Evolutionary conservation across 2,113 vertebrate genomes (phyloP), one percentile per base, ranked within the genome.

Genomic region (Rhea americana): DNA sequence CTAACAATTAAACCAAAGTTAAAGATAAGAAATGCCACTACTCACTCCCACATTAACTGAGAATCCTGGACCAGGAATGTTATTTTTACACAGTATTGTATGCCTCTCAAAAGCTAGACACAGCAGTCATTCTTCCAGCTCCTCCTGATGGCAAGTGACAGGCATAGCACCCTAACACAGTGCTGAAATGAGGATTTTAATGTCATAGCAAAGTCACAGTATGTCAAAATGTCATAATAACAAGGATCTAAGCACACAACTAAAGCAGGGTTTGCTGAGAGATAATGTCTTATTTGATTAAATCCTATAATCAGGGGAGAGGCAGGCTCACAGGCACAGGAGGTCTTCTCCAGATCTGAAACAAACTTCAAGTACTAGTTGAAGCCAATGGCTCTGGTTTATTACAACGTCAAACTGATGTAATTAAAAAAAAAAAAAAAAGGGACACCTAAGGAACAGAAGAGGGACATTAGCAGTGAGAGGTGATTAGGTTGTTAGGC

Each of bases 21-120:
- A 77, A 86, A 58, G 48, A 20, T 66, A 70, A 51, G 16, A 55
- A 62, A 83, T 0, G 0, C n/a, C 13, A 9, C 53, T 62, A 56
- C 6, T 35, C n/a, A 62, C 35, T 76, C 43, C 53, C 71, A 41
- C 9, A 3, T 24, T 5, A 48, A 77, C 24, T 2, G 21, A 35
- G 37, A 75, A 77, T 22, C 56, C 68, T 24, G 5, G 8, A 13
- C 32, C 16, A 0, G 37, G 16, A 91, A 30, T 10, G 41, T 19
- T 82, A 58, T 30, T 65, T 18, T 9, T 78, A 30, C 7, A 0
- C 1, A 0, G 7, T 11, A 3, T 0, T 6, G 25, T n/a, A 24
- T 21, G 3, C 11, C 6, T 53, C 41, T 35, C 20, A 1, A 11
- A 7, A 28, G 17, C 8, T 62, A 37, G 41, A 66, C 53, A 2